phyloP scores from a whole-genome alignment of 2,113 vertebrate species.

The Megatriorchis doriae region DNA sequence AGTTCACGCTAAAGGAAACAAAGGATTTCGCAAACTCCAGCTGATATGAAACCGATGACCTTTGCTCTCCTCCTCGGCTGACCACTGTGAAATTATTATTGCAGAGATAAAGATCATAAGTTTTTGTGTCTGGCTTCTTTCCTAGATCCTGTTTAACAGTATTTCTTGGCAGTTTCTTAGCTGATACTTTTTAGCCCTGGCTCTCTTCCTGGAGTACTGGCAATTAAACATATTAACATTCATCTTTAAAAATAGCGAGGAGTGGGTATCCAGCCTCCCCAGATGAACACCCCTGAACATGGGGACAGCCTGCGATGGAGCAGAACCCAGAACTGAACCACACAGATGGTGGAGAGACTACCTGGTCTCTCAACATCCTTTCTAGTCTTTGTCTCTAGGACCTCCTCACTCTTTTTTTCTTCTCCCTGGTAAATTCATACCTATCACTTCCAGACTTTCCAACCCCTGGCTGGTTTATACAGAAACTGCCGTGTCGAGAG shows the following conservation, averaged over 20 bases:
- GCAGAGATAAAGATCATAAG: slow-evolving; percentile 43
- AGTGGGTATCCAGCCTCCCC: slow-evolving; percentile 12
- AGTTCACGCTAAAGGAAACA: not conserved
- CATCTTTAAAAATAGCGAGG: slow-evolving; percentile 12
- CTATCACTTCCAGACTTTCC: not conserved
- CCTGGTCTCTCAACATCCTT: not conserved
- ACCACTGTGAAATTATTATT: slow-evolving; percentile 42
- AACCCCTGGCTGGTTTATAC: not conserved
- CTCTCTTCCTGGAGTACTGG: slow-evolving; percentile 20
- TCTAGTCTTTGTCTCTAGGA: not conserved
- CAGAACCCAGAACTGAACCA: not conserved
- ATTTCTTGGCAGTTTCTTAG: slow-evolving; percentile 52
- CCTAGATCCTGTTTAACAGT: slow-evolving; percentile 56
- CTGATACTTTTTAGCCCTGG: slow-evolving; percentile 41
- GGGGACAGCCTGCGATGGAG: not conserved
- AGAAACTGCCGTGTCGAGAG: not conserved
- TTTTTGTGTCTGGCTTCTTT: slow-evolving; percentile 46
- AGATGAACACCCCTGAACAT: not conserved
- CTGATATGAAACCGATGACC: not conserved
- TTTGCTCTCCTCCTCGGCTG: not conserved
- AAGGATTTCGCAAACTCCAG: not conserved
- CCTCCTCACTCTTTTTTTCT: not conserved
- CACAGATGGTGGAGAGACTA: not conserved
- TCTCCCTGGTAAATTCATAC: not conserved
- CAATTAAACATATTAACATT: slow-evolving; percentile 51